phyloP scores from a whole-genome alignment of 2,113 vertebrate species.

The Pelodiscus sinensis region DNA sequence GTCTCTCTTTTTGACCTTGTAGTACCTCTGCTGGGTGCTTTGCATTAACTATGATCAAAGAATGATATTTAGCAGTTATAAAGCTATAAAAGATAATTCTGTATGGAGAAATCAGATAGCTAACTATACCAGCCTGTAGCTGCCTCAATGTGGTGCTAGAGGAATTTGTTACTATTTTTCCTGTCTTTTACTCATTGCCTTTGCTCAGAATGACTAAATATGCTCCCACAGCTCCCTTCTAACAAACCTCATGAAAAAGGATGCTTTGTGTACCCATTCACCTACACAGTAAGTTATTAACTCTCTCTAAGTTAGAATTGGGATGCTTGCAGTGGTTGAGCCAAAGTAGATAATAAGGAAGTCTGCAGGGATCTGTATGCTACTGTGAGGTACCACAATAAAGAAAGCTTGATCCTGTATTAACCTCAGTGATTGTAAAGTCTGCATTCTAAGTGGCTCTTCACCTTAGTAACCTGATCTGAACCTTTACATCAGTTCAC shows the following conservation, averaged over 20 bases:
- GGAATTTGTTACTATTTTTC: not conserved
- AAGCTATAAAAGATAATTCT: not conserved
- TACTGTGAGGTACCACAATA: not conserved
- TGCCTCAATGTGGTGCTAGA: not conserved
- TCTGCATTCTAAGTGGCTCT: not conserved
- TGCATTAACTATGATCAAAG: conserved; percentile 1
- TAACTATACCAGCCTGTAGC: not conserved
- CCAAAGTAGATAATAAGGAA: conserved; percentile 1
- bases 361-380: not conserved
- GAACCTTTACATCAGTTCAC: not conserved
- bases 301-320: not conserved
- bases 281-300: conserved; percentile 18
- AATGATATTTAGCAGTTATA: not conserved
- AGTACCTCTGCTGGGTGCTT: not conserved
- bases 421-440: conserved; percentile 10
- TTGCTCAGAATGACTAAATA: not conserved
- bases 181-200: not conserved
- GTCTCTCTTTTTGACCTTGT: not conserved
- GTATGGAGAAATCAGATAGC: not conserved
- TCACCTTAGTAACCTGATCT: not conserved
- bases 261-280: not conserved
- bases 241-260: conserved; percentile 16
- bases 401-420: conserved; percentile 14
- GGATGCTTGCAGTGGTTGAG: not conserved
- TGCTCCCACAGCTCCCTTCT: not conserved